A percentile compares a stretch with the other conserved stretches of the same genome.
Evolutionary conservation across 2,113 vertebrate species (phyloP).

Genomic region (Forbesichthys papilliferus): DNA sequence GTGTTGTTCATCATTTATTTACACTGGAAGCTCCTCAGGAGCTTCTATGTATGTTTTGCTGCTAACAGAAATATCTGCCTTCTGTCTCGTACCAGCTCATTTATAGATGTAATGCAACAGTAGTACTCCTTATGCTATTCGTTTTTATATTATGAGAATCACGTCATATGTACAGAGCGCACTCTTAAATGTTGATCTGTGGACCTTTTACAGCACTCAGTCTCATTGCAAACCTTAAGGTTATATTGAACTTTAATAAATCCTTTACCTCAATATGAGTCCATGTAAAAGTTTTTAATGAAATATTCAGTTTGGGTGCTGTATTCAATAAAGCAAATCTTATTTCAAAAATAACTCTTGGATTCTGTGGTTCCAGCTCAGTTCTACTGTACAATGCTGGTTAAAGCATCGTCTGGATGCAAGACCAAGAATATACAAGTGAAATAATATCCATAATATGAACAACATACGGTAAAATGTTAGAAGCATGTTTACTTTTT

Average conservation of each 20-base stretch:
- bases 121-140: constrained; percentile 52
- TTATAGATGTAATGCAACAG: constrained; percentile 23
- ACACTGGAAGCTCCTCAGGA: constrained; percentile 45
- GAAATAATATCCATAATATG: neutral
- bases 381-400: too few relatives aligned
- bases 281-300: too few relatives aligned
- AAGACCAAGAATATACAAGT: too few relatives aligned
- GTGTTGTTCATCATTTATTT: constrained; percentile 73
- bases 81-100: constrained; percentile 24
- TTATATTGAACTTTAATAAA: constrained; percentile 26
- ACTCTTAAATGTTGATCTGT: constrained; percentile 31
- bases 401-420: too few relatives aligned
- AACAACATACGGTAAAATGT: neutral
- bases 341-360: too few relatives aligned
- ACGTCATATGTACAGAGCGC: neutral
- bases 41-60: constrained; percentile 51
- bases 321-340: too few relatives aligned
- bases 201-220: constrained; percentile 43
- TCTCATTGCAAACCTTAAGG: constrained; percentile 56
- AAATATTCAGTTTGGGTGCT: too few relatives aligned
- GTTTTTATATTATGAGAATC: constrained; percentile 51
- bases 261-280: too few relatives aligned
- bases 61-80: constrained; percentile 42
- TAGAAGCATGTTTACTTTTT: neutral
- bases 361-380: too few relatives aligned